Evolutionary conservation across 2,888 invertebrate genomes (phyloP), one percentile per base, ranked within the genome.

Genomic region (Anaspis maculata): DNA sequence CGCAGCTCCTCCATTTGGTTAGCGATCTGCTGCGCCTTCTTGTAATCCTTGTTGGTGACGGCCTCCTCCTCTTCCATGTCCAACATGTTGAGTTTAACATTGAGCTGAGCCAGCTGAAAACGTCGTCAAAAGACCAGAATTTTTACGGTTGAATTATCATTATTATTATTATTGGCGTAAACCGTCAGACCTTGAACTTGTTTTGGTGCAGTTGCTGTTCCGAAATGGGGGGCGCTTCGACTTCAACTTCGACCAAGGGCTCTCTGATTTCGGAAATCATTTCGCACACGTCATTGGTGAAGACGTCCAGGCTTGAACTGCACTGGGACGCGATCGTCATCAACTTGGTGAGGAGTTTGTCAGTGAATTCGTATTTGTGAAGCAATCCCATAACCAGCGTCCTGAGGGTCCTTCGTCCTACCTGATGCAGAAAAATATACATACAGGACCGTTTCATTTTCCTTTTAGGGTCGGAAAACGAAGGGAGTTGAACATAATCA

Each of bases 271-370:
- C 47, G 2, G 50, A 46, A 22, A 50, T 46, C 2, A 50, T 27
- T 14, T 43, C 36, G 26, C 45, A 49, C 15, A 50, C 36, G 21
- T 50, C 46, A 5, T 31, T 38, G 4, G 43, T 45, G n/a, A 50
- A 41, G 11, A 32, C 32, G 21, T 43, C 46, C 1, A 45, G 13
- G 15, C 35, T 31, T 4, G 36, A 32, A 27, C 38, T 45, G 15
- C 48, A 37, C 22, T 37, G 33, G 1, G 27, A 25, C n/a, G 44
- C 36, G 19, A 50, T 42, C 4, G 16, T 3, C 3, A 49, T 28
- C 5, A 50, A 34, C 30, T 41, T 37, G 12, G 30, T 30, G 6
- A 40, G 37, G 6, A 46, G 28, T 16, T 35, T 38, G 3, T 15
- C 14, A 12, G 26, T 27, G 32, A 41, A 41, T 32, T 37, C 36